Evolutionary conservation across 2,113 vertebrate genomes (phyloP), one percentile per base, ranked within the genome.

Genomic region (Rhinolophus ferrumequinum): DNA sequence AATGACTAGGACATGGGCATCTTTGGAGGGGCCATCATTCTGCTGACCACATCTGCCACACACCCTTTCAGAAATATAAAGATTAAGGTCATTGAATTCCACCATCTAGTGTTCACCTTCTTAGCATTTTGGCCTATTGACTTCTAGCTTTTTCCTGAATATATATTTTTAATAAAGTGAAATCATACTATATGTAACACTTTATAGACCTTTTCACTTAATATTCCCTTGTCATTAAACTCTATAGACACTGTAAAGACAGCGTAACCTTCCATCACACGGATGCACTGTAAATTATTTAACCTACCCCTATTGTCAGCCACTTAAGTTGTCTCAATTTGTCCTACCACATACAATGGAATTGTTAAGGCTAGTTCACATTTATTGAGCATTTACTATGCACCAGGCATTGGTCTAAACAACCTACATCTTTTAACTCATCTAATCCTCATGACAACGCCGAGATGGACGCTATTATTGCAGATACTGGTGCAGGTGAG

Each of bases 401-500:
- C 11, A 7, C 41, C 35, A 56, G 54, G 15, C 24, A 30, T 41
- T 38, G 47, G 35, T 75, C 82, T 44, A 4, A 82, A 28, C 44
- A 35, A 30, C 3, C 8, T 3, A 3, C 18, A 5, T 0, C 10
- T 26, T 12, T 5, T 21, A 62, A 60, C 21, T 66, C 66, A 22
- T 72, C 70, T 26, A 41, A 22, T 58, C 16, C 47, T 38, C 15
- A 6, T 24, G 7, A 41, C 22, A 64, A 0, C 54, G 10, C 41
- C 16, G 28, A 24, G 2, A 14, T 15, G 10, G 6, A 21, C 10
- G 11, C 10, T 2, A 0, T 69, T 47, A 16, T 8, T 15, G 64
- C 33, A 47, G 72, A 80, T 8, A 24, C 72, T 19, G 41, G 47
- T 4, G 30, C 70, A 44, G 70, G 11, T 58, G 79, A 67, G 80